A percentile compares a stretch with the other conserved stretches of the same genome.
Conservation (phyloP, 2,888 invertebrate genomes). For the Idaea aversata region DNA sequence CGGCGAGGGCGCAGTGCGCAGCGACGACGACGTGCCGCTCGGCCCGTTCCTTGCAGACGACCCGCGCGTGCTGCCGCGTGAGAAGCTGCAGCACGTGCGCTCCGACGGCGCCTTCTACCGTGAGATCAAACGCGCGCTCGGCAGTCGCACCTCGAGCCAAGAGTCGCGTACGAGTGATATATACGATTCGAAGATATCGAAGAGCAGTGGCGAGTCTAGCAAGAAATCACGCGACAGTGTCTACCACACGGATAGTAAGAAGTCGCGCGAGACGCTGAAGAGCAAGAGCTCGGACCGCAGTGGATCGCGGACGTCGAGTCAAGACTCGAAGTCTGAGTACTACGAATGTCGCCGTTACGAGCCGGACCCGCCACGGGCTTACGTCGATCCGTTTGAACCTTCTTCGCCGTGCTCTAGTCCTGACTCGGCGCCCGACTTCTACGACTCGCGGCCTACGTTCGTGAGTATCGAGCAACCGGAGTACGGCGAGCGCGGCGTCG, state of each 20-base stretch:
- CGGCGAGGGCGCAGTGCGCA: constrained; percentile 81
- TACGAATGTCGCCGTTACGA: constrained; percentile 82
- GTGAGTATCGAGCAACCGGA: constrained; percentile 69
- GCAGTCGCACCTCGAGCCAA: constrained; percentile 84
- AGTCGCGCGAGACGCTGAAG: constrained; percentile 82
- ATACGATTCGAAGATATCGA: constrained; percentile 83
- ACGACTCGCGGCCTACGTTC: constrained; percentile 76
- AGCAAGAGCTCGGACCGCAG: constrained; percentile 82
- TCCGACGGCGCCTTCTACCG: constrained; percentile 88
- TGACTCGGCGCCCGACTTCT: constrained; percentile 83
- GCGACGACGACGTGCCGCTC: constrained; percentile 85
- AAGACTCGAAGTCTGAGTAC: constrained; percentile 87
- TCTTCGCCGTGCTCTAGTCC: constrained; percentile 84
- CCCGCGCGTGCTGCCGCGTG: constrained; percentile 86
- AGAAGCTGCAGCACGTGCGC: constrained; percentile 83
- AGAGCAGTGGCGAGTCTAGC: constrained; percentile 83
- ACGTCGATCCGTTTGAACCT: constrained; percentile 68
- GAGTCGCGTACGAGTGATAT: constrained; percentile 84
- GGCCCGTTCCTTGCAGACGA: constrained; percentile 90
- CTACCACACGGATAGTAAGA: constrained; percentile 84
- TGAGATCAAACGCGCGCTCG: constrained; percentile 82
- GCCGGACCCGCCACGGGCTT: constrained; percentile 67
- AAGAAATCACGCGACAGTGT: constrained; percentile 83
- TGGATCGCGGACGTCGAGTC: constrained; percentile 83
- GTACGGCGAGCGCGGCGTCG: constrained; percentile 76